These are phyloP conservation scores for Platichthys stellatus DNA, from an alignment of 2,113 vertebrate genomes.

Conservation along the genomic window DNA sequence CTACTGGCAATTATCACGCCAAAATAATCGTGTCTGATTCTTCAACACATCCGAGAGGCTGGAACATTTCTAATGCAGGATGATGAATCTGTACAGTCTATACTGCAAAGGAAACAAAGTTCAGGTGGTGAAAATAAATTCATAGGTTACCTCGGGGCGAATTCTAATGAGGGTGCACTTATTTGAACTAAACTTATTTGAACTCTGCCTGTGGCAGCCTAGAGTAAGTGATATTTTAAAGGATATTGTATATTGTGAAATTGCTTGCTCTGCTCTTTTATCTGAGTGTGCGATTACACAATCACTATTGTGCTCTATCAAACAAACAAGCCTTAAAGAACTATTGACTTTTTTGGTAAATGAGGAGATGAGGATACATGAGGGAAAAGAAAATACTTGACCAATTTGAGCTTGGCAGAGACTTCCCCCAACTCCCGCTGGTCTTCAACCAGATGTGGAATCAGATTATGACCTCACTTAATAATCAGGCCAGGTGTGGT, in stretches of 20 bases:
- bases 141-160: conserved; percentile 6
- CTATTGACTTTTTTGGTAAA: conserved; percentile 6
- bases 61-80: not conserved
- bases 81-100: not conserved
- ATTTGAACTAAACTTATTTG: conserved; percentile 21
- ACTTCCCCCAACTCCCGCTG: conserved; percentile 3
- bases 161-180: conserved; percentile 20
- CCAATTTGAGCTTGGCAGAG: conserved; percentile 15
- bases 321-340: not conserved
- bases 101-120: not conserved
- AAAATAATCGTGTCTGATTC: not conserved
- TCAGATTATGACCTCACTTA: conserved; percentile 55
- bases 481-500: conserved; percentile 56
- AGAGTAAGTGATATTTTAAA: not conserved
- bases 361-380: not conserved
- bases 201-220: not conserved
- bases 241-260: conserved; percentile 3
- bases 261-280: conserved; percentile 2
- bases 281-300: not conserved
- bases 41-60: not conserved
- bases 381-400: not conserved
- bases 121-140: conserved; percentile 2
- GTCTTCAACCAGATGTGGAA: conserved; percentile 42
- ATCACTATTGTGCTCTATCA: not conserved
- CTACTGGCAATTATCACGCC: not conserved